phyloP scores from a whole-genome alignment of 2,113 vertebrate species.

The Bungarus multicinctus region DNA sequence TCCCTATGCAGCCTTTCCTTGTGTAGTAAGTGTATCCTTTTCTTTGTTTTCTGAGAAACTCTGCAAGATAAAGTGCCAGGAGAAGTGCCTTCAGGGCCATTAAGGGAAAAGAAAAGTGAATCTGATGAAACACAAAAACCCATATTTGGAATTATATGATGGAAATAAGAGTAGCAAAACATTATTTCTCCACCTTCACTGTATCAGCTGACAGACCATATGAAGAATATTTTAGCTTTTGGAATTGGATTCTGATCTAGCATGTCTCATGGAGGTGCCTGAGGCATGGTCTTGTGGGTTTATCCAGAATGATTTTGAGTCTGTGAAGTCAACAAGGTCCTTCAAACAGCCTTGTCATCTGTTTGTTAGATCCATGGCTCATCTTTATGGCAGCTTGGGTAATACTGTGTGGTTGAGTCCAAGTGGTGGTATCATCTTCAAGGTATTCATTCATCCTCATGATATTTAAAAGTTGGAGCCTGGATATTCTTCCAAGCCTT shows the following conservation, averaged over 20 bases:
- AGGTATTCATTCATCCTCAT: neutral
- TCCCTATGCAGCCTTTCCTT: neutral
- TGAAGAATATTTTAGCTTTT: neutral
- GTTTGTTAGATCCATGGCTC: neutral
- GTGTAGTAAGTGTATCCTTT: neutral
- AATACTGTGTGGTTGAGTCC: neutral
- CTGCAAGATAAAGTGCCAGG: neutral
- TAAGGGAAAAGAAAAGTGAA: neutral
- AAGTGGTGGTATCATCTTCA: neutral
- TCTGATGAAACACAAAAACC: neutral
- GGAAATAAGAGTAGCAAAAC: neutral
- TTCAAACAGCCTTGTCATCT: neutral
- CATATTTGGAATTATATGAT: neutral
- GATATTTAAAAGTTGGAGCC: neutral
- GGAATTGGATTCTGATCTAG: neutral
- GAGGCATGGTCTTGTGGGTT: neutral
- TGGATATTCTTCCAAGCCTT: neutral
- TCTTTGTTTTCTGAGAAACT: neutral
- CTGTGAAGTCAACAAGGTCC: neutral
- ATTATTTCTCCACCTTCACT: neutral
- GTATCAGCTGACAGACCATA: neutral
- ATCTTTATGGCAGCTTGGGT: neutral
- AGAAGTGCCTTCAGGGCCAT: neutral
- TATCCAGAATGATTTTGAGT: neutral
- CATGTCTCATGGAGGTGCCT: neutral